Base-by-base conservation (phyloP, 2,113 vertebrate species). In the Myocastor coypus region DNA sequence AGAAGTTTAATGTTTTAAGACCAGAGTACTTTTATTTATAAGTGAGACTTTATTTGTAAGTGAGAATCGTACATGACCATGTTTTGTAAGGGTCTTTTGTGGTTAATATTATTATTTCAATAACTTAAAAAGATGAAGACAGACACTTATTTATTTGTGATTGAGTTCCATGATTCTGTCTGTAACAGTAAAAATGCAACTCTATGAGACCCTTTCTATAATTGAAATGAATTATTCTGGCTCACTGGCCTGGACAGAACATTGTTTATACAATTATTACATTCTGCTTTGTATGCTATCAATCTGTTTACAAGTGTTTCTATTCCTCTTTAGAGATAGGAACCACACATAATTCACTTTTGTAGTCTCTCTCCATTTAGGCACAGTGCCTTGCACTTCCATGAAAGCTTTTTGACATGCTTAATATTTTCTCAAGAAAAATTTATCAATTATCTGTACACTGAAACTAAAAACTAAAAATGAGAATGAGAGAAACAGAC, bases 101-200 rank as follows among this genome's bases (percentile, higher is more conserved):
- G 26, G n/a, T 66, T 52, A 50, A 61, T 57, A 66, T 40, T 46
- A 84, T 11, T 86, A 91, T 64, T 83, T 86, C 88, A 83, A 87
- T 34, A 69, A 78, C 37, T 94, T 87, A 20, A 57, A 82, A 64
- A 81, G 82, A 26, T 59, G 61, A 96, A 82, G n/a, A 24, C 63
- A 37, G 86, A 87, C 16, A 83, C 57, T 71, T 19, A 77, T 69
- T 89, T 40, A 3, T 84, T 16, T 91, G 22, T 63, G 87, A 17
- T 19, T 78, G 17, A 87, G 24, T 16, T 94, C 82, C 40, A n/a
- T n/a, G 92, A 84, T 75, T 84, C 30, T 66, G 32, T 92, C 61
- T 61, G 85, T 13, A 91, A 77, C 55, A 91, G 46, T 71, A 52
- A 93, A 93, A 94, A 77, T 89, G 92, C 66, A 69, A 78, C 34